Evolutionary conservation across 2,113 vertebrate genomes (phyloP).

Genomic region (Sterna hirundo): DNA sequence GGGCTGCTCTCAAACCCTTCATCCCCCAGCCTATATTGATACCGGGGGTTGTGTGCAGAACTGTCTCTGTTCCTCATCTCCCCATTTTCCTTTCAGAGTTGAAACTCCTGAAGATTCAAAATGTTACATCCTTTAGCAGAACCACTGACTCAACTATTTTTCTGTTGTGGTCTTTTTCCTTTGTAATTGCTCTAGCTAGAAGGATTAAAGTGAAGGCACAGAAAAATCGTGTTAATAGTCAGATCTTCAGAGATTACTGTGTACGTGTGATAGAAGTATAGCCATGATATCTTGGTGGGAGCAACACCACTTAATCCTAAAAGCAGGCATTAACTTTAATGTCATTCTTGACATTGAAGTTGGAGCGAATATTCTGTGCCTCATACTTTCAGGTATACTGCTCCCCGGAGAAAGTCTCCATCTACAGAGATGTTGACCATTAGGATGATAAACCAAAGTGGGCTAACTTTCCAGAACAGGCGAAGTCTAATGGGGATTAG

Average conservation of each 20-base stretch:
- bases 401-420: neutral
- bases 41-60: neutral
- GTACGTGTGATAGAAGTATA: neutral
- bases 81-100: neutral
- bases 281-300: neutral
- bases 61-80: neutral
- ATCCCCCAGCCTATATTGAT: neutral
- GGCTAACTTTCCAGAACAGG: neutral
- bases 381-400: neutral
- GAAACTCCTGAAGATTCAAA: neutral
- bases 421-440: neutral
- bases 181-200: neutral
- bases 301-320: neutral
- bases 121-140: neutral
- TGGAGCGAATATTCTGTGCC: neutral
- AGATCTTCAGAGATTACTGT: neutral
- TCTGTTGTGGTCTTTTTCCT: neutral
- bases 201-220: neutral
- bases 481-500: neutral
- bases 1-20: neutral
- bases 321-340: neutral
- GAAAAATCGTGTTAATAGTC: neutral
- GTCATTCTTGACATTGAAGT: neutral
- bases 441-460: neutral
- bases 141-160: neutral